These are phyloP conservation scores for Chymomyza caudatula DNA, from an alignment of 2,888 invertebrate genomes.

Conservation along the genomic window DNA sequence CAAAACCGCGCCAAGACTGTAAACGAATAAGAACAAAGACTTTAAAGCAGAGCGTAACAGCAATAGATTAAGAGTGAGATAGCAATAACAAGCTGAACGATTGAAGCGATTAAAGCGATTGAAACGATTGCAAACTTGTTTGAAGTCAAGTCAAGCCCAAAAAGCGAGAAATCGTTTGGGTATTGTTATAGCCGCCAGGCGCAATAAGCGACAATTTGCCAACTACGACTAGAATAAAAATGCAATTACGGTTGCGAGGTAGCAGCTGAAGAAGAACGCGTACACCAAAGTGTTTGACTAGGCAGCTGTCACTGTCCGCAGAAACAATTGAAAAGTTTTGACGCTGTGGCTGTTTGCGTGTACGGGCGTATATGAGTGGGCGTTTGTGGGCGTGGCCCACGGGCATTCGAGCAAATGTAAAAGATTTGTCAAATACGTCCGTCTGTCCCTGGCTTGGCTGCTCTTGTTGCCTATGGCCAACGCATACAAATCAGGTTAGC, in stretches of 20 bases:
- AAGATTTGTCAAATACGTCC: background rate
- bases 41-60: too few relatives aligned
- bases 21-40: background rate
- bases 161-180: background rate
- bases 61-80: background rate
- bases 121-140: background rate
- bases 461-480: background rate
- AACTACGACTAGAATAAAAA: background rate
- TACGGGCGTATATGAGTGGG: background rate
- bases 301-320: slow-evolving; percentile 9
- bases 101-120: background rate
- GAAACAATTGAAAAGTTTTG: slow-evolving; percentile 36
- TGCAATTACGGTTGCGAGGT: background rate
- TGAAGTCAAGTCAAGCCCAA: background rate
- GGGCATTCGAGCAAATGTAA: background rate
- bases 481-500: slow-evolving; percentile 51
- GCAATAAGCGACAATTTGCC: background rate
- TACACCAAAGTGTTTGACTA: background rate
- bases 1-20: slow-evolving; percentile 1
- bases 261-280: background rate
- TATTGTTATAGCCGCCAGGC: background rate
- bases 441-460: too few relatives aligned
- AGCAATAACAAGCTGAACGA: background rate
- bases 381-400: background rate
- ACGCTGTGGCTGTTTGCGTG: slow-evolving; percentile 5